Percentiles rank a stretch among this genome's conserved stretches.
Conservation (phyloP, 1,140 invertebrate species). For the Myzus persicae region DNA sequence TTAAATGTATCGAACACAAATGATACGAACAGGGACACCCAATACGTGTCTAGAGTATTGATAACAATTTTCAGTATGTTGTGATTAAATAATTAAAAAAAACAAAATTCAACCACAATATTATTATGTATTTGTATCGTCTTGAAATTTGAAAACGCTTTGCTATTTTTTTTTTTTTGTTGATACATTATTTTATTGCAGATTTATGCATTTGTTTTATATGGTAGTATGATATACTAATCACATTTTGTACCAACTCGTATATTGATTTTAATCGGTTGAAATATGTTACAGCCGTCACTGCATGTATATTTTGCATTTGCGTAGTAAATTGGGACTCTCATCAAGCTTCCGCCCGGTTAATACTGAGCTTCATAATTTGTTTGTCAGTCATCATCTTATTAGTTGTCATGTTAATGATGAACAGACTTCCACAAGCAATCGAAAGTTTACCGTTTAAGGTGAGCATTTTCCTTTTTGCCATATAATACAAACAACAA, state of each 20-base stretch:
- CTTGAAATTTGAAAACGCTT: background rate
- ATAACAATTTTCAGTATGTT: constrained; percentile 4
- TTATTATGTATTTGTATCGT: background rate
- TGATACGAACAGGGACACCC: background rate
- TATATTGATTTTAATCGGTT: background rate
- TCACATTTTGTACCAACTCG: background rate
- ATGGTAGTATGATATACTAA: background rate
- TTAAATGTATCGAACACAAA: background rate
- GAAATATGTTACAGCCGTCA: background rate
- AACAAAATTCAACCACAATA: background rate
- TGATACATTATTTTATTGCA: background rate
- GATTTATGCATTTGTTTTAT: background rate
- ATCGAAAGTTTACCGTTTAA: constrained; percentile 37
- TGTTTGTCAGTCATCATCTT: background rate
- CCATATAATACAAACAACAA: background rate
- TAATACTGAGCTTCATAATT: background rate
- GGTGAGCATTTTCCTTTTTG: background rate
- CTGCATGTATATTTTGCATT: background rate
- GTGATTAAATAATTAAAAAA: background rate
- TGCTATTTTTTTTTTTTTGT: background rate
- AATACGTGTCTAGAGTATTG: constrained; percentile 16
- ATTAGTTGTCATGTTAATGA: background rate
- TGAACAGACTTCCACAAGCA: constrained; percentile 11
- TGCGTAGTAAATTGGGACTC: background rate
- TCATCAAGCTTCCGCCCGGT: background rate